Percentiles rank a stretch among this genome's conserved stretches.
These are phyloP conservation scores for Carabus problematicus DNA, from an alignment of 2,888 invertebrate genomes.

Conservation along the genomic window DNA sequence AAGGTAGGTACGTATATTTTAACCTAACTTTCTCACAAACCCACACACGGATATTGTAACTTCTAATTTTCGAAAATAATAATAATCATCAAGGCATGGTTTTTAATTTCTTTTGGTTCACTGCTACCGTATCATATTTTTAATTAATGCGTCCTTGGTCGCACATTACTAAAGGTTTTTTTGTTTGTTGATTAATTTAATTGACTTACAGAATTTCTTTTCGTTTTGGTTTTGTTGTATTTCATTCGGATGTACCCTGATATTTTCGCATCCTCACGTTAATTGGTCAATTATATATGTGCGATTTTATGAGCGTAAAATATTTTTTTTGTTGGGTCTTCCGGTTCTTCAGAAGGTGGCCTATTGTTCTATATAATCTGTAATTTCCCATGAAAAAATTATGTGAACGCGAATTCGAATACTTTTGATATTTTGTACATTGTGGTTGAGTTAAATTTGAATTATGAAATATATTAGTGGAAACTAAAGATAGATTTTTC, in stretches of 20 bases:
- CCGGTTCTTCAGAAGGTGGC: too few species aligned
- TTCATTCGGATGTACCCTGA: background rate
- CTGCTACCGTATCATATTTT: slow-evolving; percentile 38
- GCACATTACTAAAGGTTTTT: slow-evolving; percentile 22
- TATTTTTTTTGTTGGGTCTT: too few species aligned
- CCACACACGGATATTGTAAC: background rate
- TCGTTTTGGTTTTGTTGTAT: background rate
- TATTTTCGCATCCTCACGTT: too few species aligned
- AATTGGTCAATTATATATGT: too few species aligned
- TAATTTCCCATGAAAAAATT: too few species aligned
- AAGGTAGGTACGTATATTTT: background rate
- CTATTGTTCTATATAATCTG: too few species aligned
- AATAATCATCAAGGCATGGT: slow-evolving; percentile 14
- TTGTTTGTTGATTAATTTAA: slow-evolving; percentile 26
- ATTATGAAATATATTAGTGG: too few species aligned
- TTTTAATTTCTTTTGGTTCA: slow-evolving; percentile 42
- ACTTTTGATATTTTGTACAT: too few species aligned
- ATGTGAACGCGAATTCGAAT: too few species aligned
- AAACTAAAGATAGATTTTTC: too few species aligned
- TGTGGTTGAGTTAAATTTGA: too few species aligned
- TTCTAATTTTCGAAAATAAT: slow-evolving; percentile 20
- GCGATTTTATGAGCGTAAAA: too few species aligned
- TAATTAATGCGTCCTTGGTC: slow-evolving; percentile 39
- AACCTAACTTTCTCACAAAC: slow-evolving; percentile 9
- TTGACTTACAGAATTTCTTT: slow-evolving; percentile 22